Conservation (phyloP, 2,113 vertebrate species). For the Crypturellus undulatus region DNA sequence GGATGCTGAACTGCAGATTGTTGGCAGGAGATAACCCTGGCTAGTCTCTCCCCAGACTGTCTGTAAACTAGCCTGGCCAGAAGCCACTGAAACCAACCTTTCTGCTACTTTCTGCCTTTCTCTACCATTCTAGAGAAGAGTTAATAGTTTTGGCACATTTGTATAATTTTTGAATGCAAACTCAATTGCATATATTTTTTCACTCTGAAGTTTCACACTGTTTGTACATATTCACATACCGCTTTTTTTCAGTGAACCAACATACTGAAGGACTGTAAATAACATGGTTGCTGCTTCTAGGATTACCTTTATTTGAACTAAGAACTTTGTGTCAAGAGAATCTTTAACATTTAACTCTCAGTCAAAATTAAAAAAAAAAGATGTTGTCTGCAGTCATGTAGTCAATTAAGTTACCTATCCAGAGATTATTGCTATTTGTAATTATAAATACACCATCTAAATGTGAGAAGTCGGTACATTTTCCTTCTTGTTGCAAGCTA, state of each 20-base stretch:
- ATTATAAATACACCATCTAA: not conserved
- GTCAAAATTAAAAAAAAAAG: not conserved
- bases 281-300: not conserved
- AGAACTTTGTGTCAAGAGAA: not conserved
- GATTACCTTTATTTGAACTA: not conserved
- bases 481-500: not conserved
- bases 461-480: not conserved
- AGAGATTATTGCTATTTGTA: not conserved
- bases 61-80: not conserved
- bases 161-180: not conserved
- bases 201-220: not conserved
- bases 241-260: not conserved
- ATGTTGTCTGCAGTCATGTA: not conserved
- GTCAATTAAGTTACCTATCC: not conserved
- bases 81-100: conserved; percentile 47
- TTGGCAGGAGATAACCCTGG: not conserved
- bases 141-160: not conserved
- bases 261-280: not conserved
- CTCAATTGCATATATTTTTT: not conserved
- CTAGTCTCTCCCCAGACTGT: not conserved
- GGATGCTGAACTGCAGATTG: not conserved
- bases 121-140: not conserved
- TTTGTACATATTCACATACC: not conserved
- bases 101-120: not conserved
- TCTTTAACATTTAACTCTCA: conserved; percentile 10